Conservation (phyloP, 2,113 vertebrate species). For the Lepisosteus oculatus region DNA sequence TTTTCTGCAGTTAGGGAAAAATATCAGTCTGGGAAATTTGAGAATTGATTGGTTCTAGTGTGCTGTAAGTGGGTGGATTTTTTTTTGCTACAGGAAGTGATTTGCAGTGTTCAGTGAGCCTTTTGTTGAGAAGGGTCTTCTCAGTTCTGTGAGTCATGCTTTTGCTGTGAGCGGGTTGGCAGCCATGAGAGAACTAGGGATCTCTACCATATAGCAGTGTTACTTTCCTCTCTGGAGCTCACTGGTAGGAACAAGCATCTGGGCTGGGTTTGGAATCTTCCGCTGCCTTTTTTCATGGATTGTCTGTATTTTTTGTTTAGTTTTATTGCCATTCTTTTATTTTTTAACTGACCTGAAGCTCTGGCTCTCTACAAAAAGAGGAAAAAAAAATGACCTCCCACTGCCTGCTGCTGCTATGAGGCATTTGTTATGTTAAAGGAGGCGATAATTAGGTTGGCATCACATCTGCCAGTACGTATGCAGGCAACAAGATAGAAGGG, state of each 20-base stretch:
- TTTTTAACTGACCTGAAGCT: slow-evolving; percentile 54
- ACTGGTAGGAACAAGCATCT: slow-evolving; percentile 43
- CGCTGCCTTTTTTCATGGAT: slow-evolving; percentile 57
- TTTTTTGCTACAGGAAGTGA: slow-evolving; percentile 93
- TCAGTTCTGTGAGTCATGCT: slow-evolving; percentile 98
- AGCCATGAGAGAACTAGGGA: slow-evolving; percentile 74
- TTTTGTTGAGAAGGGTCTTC: slow-evolving; percentile 99
- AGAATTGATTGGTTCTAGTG: slow-evolving; percentile 90
- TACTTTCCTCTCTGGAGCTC: slow-evolving; percentile 64
- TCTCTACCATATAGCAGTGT: slow-evolving; percentile 70
- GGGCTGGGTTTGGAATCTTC: slow-evolving; percentile 40
- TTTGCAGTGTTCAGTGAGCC: slow-evolving; percentile 97
- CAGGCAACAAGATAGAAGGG: slow-evolving; percentile 88
- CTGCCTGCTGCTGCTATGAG: slow-evolving; percentile 63
- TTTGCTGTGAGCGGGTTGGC: slow-evolving; percentile 88
- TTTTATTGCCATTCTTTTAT: slow-evolving; percentile 33
- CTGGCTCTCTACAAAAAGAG: slow-evolving; percentile 44
- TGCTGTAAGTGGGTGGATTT: slow-evolving; percentile 91
- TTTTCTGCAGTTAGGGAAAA: slow-evolving; percentile 55
- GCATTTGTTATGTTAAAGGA: slow-evolving; percentile 83
- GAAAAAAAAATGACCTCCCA: slow-evolving; percentile 49
- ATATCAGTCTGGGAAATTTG: slow-evolving; percentile 77
- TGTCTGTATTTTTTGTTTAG: slow-evolving; percentile 34
- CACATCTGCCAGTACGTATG: slow-evolving; percentile 81
- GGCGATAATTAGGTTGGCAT: slow-evolving; percentile 73